Evolutionary conservation across 2,113 vertebrate genomes (phyloP).

Genomic region (Apteryx mantelli): DNA sequence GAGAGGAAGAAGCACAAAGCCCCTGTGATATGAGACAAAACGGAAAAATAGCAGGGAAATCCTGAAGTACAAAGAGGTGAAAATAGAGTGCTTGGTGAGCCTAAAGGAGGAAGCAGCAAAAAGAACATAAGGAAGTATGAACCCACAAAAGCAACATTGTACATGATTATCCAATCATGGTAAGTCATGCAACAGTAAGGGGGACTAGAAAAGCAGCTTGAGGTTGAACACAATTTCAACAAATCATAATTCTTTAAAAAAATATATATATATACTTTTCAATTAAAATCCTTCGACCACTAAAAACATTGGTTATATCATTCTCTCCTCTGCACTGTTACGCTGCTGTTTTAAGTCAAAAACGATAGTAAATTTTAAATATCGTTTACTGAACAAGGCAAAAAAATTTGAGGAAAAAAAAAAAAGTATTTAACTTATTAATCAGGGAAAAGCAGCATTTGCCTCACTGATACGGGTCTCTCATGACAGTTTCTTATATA

Average conservation of each 20-base stretch:
- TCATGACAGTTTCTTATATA: not conserved
- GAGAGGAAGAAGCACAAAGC: not conserved
- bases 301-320: not conserved
- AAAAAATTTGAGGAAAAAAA: not conserved
- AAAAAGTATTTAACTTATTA: not conserved
- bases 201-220: not conserved
- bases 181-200: not conserved
- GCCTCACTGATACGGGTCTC: not conserved
- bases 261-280: rapidly evolving
- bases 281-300: not conserved
- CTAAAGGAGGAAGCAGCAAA: not conserved
- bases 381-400: not conserved
- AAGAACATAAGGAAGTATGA: not conserved
- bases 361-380: not conserved
- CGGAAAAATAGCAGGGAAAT: not conserved
- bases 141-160: not conserved
- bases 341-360: not conserved
- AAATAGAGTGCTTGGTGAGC: not conserved
- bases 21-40: not conserved
- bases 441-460: not conserved
- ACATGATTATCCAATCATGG: not conserved
- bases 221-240: not conserved
- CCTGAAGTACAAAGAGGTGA: not conserved
- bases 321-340: not conserved
- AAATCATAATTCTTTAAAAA: not conserved